Conservation (phyloP, 2,113 vertebrate genomes). For the Channa argus region DNA sequence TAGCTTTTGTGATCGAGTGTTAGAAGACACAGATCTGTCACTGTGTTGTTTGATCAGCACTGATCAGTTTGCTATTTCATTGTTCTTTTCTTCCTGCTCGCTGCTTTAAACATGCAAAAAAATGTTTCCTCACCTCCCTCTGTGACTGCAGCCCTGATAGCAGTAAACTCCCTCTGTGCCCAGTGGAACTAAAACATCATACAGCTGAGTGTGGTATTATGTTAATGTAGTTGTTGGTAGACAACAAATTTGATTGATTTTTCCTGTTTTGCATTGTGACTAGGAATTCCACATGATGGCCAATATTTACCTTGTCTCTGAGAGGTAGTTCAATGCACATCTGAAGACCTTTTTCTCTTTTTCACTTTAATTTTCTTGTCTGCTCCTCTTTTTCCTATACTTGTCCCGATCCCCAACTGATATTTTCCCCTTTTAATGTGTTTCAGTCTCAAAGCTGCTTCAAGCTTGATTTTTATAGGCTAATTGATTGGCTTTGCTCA, state of each 20-base stretch:
- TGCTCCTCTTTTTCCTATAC: not conserved
- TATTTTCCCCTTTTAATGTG: constrained; percentile 30
- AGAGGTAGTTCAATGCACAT: constrained; percentile 38
- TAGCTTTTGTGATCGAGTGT: constrained; percentile 12
- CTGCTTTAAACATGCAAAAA: constrained; percentile 23
- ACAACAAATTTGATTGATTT: constrained; percentile 11
- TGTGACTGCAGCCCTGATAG: constrained; percentile 30
- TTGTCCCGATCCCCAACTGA: constrained; percentile 5
- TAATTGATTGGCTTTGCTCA: constrained; percentile 50
- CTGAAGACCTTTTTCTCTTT: not conserved
- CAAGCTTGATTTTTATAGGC: constrained; percentile 37
- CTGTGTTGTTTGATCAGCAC: constrained; percentile 32
- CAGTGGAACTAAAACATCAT: constrained; percentile 14
- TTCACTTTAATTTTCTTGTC: constrained; percentile 22
- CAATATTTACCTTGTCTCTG: constrained; percentile 13
- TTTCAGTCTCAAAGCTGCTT: constrained; percentile 14
- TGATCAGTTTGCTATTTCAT: constrained; percentile 13
- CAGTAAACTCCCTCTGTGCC: constrained; percentile 15
- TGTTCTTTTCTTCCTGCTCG: not conserved
- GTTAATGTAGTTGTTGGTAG: constrained; percentile 7
- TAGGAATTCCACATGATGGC: not conserved
- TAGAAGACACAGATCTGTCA: constrained; percentile 18
- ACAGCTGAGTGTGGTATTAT: constrained; percentile 7
- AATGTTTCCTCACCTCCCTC: constrained; percentile 41
- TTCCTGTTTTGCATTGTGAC: not conserved